Evolutionary conservation across 2,113 vertebrate genomes (phyloP).

Genomic region (Melierax canorus): DNA sequence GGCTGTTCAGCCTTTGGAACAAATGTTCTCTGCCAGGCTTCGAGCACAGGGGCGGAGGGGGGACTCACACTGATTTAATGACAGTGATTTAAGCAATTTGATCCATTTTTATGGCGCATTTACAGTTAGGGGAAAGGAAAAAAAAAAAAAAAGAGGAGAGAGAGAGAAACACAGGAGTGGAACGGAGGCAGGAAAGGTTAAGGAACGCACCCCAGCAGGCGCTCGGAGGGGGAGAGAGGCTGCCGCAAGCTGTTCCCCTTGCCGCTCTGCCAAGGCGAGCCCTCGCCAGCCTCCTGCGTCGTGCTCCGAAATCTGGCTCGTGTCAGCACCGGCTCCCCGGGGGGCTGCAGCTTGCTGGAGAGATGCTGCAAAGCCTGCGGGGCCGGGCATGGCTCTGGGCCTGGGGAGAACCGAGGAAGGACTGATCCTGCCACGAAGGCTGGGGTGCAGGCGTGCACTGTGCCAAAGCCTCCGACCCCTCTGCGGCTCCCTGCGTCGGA

Average conservation of each 20-base stretch:
- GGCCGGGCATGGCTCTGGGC: neutral
- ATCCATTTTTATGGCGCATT: conserved; percentile 68
- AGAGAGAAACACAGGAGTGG: conserved; percentile 54
- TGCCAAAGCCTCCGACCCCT: neutral
- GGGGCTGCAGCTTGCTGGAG: neutral
- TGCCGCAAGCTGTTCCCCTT: conserved; percentile 45
- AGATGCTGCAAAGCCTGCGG: neutral
- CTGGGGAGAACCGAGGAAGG: neutral
- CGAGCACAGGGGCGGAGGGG: conserved; percentile 59
- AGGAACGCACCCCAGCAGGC: conserved; percentile 58
- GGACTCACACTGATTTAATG: conserved; percentile 69
- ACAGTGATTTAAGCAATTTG: conserved; percentile 71
- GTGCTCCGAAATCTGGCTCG: neutral
- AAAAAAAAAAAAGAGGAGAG: neutral
- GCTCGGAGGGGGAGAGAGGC: neutral
- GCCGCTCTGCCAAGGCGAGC: conserved; percentile 17
- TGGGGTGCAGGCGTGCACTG: fast-evolving
- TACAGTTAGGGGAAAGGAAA: conserved; percentile 41
- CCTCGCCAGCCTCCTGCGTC: neutral
- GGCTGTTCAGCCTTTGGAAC: conserved; percentile 69
- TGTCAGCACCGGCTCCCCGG: neutral
- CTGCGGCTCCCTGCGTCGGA: fast-evolving
- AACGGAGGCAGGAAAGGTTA: conserved; percentile 57
- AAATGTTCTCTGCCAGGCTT: conserved; percentile 66
- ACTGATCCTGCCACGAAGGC: neutral